Base-by-base conservation (phyloP, 2,888 invertebrate genomes). In the Dasysyrphus albostriatus region DNA sequence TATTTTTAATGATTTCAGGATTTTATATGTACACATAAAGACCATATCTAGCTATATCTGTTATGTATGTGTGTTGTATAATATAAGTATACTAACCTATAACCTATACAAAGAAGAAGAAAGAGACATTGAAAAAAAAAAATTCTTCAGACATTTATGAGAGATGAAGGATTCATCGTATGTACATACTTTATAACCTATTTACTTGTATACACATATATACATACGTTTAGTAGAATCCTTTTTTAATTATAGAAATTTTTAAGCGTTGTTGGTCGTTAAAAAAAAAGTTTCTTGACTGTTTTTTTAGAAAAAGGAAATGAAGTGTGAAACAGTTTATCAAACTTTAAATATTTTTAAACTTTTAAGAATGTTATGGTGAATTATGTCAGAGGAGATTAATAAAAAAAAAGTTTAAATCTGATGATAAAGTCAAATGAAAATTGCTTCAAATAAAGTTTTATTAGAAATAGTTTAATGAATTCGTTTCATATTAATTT, bases 221-320 rank as follows among this genome's bases (percentile, higher is more conserved):
- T 16, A 19, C 6, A 2, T 19, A 19, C 5, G 5, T 2, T 51
- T 1, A 49, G 19, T 49, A 2, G 14, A 19, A 49, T 49, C 24
- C 12, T 29, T 80, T 81, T 81, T 81, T 80, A 75, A 75, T 75
- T 81, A 54, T 29, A 56, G 49, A 1, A 16, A 44, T 16, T 32
- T 54, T 67, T 58, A 14, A 19, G n/a, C n/a, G 44, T 14, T 32
- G 29, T 32, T n/a, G 14, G 29, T 54, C 54, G 32, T 58, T 67
- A 9, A 19, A 49, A 67, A 49, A 67, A 67, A 59, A 49, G 10
- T 59, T 59, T 44, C 3, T 24, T 29, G 7, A 7, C 10, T 9
- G 10, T 24, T 19, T 44, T 19, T 24, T 44, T 42, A 0, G 2
- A 24, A 14, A 24, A n/a, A 37, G 34, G 34, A 34, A 47, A 16